Conservation (phyloP, 2,113 vertebrate species). For the Murina feae region DNA sequence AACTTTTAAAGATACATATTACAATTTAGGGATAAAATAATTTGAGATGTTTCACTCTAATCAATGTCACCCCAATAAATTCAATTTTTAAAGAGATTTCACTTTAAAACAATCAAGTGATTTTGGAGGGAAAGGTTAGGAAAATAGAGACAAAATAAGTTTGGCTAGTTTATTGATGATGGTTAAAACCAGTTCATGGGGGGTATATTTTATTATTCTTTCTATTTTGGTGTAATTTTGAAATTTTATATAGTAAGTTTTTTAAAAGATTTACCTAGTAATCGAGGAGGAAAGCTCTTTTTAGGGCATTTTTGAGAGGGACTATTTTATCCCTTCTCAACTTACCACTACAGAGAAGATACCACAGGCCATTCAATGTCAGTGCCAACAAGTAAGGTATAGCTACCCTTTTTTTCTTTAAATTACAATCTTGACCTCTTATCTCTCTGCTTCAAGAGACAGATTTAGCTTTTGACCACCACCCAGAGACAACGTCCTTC, state of each 20-base stretch:
- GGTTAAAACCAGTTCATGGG: not conserved
- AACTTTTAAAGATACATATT: not conserved
- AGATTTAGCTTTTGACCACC: conserved; percentile 59
- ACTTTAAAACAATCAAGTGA: not conserved
- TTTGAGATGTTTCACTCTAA: not conserved
- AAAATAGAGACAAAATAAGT: not conserved
- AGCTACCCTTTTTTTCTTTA: conserved; percentile 20
- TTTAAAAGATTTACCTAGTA: not conserved
- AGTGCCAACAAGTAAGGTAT: not conserved
- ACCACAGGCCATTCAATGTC: not conserved
- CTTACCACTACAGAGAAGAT: not conserved
- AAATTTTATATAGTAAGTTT: not conserved
- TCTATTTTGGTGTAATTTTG: not conserved
- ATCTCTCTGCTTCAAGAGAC: conserved; percentile 3
- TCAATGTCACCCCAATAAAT: not conserved
- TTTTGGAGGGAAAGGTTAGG: not conserved
- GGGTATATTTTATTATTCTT: not conserved
- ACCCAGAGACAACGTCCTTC: conserved; percentile 45
- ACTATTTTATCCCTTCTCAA: not conserved
- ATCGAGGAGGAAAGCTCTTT: not conserved
- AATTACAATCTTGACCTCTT: not conserved
- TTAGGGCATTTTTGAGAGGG: not conserved
- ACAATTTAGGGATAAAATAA: not conserved
- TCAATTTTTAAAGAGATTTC: not conserved
- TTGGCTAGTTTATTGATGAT: not conserved